These are phyloP conservation scores for Drosophila pectinifera DNA, from an alignment of 1,140 invertebrate species.

Conservation along the genomic window DNA sequence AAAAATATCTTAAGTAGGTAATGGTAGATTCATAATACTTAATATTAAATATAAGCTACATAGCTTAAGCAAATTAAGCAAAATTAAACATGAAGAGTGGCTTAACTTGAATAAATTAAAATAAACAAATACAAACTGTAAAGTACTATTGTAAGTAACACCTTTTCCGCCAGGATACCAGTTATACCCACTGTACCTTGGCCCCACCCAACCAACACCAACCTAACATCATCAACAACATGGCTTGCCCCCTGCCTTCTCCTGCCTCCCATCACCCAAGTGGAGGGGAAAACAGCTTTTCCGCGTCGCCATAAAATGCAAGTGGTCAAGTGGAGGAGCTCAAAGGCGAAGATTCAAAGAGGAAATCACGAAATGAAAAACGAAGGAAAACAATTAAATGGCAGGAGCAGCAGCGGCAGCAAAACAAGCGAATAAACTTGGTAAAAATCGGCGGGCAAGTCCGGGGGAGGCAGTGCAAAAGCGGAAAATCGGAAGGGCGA, in stretches of 20 bases:
- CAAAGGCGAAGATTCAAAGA: constrained; percentile 31
- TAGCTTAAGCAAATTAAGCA: background rate
- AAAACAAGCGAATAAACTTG: constrained; percentile 82
- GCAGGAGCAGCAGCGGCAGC: constrained; percentile 44
- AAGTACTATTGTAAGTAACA: too few relatives aligned
- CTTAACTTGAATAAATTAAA: background rate
- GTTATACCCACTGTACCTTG: constrained; percentile 35
- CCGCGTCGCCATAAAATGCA: constrained; percentile 80
- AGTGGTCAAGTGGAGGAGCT: constrained; percentile 65
- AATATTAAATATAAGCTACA: too few relatives aligned
- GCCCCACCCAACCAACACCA: constrained; percentile 24
- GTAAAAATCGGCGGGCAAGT: background rate
- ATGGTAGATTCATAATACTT: background rate
- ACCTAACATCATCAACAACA: constrained; percentile 80
- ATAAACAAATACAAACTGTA: background rate
- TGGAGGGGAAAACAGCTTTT: constrained; percentile 73
- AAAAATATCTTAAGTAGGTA: too few relatives aligned
- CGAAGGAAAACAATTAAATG: constrained; percentile 82
- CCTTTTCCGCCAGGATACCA: background rate
- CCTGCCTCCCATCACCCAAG: background rate
- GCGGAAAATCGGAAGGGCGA: constrained; percentile 33
- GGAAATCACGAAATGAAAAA: constrained; percentile 76
- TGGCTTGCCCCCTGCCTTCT: constrained; percentile 36
- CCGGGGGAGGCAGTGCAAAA: background rate
- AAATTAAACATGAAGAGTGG: too few relatives aligned